These are phyloP conservation scores for Cotesia typhae DNA, from an alignment of 1,140 invertebrate genomes.

Conservation along the genomic window DNA sequence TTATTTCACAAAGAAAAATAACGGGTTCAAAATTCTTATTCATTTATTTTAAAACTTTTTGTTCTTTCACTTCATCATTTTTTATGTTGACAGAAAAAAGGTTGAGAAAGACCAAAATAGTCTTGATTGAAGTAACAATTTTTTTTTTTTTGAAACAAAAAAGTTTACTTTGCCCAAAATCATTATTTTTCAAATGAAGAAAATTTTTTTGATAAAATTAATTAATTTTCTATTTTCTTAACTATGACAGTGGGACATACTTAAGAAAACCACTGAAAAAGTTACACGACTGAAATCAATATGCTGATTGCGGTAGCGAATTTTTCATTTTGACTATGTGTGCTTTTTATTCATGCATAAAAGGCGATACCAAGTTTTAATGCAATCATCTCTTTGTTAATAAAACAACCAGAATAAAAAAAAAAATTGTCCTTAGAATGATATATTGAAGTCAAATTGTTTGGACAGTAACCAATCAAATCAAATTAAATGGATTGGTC, in stretches of 20 bases:
- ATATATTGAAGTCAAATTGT: conserved; percentile 46
- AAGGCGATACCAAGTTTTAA: conserved; percentile 47
- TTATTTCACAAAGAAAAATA: too few relatives aligned
- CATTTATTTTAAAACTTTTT: too few relatives aligned
- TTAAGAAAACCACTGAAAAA: conserved; percentile 37
- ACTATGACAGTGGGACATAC: conserved; percentile 44
- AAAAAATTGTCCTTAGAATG: neutral
- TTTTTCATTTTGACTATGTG: conserved; percentile 19
- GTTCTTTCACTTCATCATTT: too few relatives aligned
- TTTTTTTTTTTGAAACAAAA: too few relatives aligned
- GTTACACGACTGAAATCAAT: conserved; percentile 58
- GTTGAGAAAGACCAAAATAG: too few relatives aligned
- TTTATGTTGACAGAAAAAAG: too few relatives aligned
- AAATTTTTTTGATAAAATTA: neutral
- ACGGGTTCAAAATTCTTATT: too few relatives aligned
- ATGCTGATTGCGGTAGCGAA: conserved; percentile 54
- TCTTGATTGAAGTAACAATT: too few relatives aligned
- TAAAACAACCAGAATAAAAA: neutral
- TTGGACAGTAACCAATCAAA: conserved; percentile 59
- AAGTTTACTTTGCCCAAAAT: too few relatives aligned
- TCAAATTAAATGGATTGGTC: conserved; percentile 64
- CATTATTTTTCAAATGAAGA: neutral
- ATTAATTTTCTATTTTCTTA: conserved; percentile 36
- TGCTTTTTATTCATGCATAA: conserved; percentile 48
- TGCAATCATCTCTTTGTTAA: neutral